Evolutionary conservation across 1,140 invertebrate genomes (phyloP).

Genomic region (Venturia canescens): DNA sequence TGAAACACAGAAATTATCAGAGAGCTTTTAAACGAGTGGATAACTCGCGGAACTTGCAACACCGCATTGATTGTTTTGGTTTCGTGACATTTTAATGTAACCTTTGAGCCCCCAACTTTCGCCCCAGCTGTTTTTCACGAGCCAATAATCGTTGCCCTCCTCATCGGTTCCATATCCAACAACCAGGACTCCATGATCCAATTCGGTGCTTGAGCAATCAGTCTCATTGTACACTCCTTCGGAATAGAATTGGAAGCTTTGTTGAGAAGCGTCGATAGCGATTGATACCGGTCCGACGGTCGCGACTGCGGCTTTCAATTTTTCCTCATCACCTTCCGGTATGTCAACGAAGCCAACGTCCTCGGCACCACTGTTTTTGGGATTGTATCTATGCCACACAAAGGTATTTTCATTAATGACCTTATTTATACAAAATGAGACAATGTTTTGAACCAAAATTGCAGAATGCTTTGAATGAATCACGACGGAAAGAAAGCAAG

Average conservation of each 20-base stretch:
- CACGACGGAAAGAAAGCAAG: too few species aligned
- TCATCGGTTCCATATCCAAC: slow-evolving; percentile 89
- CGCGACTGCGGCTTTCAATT: slow-evolving; percentile 86
- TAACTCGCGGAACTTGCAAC: slow-evolving; percentile 90
- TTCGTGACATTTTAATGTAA: slow-evolving; percentile 93
- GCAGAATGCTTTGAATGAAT: too few species aligned
- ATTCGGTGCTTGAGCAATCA: slow-evolving; percentile 81
- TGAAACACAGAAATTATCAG: background rate
- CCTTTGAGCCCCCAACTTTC: slow-evolving; percentile 89
- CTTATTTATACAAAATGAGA: too few species aligned
- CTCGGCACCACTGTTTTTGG: slow-evolving; percentile 85
- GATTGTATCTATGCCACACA: slow-evolving; percentile 79
- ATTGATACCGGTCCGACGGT: slow-evolving; percentile 93
- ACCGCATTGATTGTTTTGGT: slow-evolving; percentile 92
- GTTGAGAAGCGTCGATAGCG: slow-evolving; percentile 94
- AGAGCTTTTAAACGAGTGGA: slow-evolving; percentile 83
- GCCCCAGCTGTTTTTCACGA: slow-evolving; percentile 93
- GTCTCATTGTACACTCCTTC: slow-evolving; percentile 84
- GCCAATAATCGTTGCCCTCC: slow-evolving; percentile 85
- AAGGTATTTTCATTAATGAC: too few species aligned
- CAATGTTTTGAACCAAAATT: too few species aligned
- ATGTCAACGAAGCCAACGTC: slow-evolving; percentile 92
- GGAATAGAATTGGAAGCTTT: slow-evolving; percentile 88
- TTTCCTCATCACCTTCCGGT: slow-evolving; percentile 82
- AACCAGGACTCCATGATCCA: slow-evolving; percentile 93